These are phyloP conservation scores for Toxotes chatareus DNA, from an alignment of 2,113 vertebrate species.

Conservation along the genomic window DNA sequence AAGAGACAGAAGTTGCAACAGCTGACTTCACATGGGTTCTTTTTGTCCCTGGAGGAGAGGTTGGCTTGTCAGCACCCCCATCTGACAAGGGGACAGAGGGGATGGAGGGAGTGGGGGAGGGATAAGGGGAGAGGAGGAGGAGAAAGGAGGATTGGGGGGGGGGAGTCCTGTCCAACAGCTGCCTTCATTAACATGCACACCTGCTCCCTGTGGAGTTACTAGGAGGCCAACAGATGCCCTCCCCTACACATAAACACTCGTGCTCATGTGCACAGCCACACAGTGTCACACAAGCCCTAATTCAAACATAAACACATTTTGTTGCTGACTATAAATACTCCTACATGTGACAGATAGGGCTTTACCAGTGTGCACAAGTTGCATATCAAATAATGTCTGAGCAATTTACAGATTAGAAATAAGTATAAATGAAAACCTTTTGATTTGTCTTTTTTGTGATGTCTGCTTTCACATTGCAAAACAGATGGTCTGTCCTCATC, in stretches of 20 bases:
- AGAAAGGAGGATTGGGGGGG: constrained; percentile 53
- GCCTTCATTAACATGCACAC: constrained; percentile 92
- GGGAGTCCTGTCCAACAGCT: constrained; percentile 85
- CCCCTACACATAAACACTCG: constrained; percentile 60
- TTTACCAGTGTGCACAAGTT: background rate
- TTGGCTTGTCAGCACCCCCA: constrained; percentile 74
- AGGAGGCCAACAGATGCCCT: constrained; percentile 85
- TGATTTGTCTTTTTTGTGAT: background rate
- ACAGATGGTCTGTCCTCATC: background rate
- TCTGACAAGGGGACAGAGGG: constrained; percentile 74
- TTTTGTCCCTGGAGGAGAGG: constrained; percentile 73
- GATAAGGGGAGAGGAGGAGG: constrained; percentile 47
- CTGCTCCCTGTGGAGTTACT: constrained; percentile 91
- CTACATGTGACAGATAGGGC: constrained; percentile 30
- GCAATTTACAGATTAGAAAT: background rate
- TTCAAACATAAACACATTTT: constrained; percentile 76
- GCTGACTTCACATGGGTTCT: constrained; percentile 82
- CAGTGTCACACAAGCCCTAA: constrained; percentile 62
- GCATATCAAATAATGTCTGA: constrained; percentile 7
- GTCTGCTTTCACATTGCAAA: background rate
- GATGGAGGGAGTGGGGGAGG: constrained; percentile 26
- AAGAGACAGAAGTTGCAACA: constrained; percentile 80
- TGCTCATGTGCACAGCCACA: constrained; percentile 37
- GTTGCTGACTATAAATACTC: constrained; percentile 40
- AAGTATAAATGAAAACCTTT: background rate